A percentile compares a stretch with the other conserved stretches of the same genome.
phyloP scores from a whole-genome alignment of 2,113 vertebrate genomes.

The Lophura nycthemera region DNA sequence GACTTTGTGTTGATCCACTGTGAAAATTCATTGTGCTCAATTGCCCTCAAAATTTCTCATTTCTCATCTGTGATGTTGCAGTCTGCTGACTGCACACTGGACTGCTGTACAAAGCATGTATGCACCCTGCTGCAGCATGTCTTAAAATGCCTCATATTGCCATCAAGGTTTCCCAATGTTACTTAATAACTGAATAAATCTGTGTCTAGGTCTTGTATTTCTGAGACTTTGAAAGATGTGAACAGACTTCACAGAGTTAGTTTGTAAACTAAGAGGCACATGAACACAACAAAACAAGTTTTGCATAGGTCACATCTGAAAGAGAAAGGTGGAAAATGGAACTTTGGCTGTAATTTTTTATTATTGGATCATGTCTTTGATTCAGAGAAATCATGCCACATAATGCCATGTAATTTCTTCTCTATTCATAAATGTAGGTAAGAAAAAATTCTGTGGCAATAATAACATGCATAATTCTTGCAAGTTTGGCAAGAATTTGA shows the following conservation, averaged over 20 bases:
- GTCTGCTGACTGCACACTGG: background rate
- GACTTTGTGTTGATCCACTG: constrained; percentile 53
- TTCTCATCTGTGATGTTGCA: constrained; percentile 41
- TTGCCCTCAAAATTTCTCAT: constrained; percentile 71
- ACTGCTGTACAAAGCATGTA: background rate
- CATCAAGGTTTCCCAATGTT: background rate
- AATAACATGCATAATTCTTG: background rate
- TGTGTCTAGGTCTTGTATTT: background rate
- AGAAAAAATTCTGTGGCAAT: background rate
- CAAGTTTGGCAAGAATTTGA: background rate
- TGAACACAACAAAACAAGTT: accelerated
- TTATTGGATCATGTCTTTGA: constrained; percentile 51
- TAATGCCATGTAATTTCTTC: background rate
- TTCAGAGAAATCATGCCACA: background rate
- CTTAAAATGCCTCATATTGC: background rate
- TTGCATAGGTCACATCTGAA: accelerated
- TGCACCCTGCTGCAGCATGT: background rate
- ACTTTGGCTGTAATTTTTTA: constrained; percentile 35
- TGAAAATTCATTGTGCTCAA: constrained; percentile 65
- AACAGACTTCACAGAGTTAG: accelerated
- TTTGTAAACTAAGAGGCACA: background rate
- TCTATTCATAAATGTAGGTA: background rate
- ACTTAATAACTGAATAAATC: background rate
- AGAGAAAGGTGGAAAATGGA: background rate
- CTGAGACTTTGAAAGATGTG: background rate